Percentiles rank a stretch among this genome's conserved stretches.
Evolutionary conservation across 2,797 vertebrate species (phyloP).

Genomic region (Onychomys arenicola): DNA sequence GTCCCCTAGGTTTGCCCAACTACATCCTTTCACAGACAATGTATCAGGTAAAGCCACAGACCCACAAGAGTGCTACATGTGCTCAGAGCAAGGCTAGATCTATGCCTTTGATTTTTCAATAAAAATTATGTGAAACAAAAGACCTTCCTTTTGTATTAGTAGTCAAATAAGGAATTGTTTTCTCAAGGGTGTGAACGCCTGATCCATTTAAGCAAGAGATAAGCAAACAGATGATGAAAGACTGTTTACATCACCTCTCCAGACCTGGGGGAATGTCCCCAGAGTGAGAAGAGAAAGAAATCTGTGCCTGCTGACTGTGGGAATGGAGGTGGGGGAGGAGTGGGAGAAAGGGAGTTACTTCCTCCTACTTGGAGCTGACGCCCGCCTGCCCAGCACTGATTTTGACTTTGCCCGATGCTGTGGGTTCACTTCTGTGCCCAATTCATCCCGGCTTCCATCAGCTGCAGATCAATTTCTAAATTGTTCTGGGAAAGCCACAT

Average conservation of each 20-base stretch:
- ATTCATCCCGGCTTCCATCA: slow-evolving; percentile 73
- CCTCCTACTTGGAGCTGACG: no score
- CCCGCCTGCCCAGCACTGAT: neutral
- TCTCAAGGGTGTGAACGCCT: slow-evolving; percentile 57
- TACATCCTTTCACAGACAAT: neutral
- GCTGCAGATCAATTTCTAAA: slow-evolving; percentile 80
- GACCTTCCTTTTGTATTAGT: slow-evolving; percentile 43
- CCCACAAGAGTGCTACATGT: neutral
- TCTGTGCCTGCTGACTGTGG: neutral
- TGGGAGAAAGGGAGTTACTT: rapidly evolving
- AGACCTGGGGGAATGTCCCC: neutral
- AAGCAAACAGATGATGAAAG: slow-evolving; percentile 71
- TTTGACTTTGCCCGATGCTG: slow-evolving; percentile 7
- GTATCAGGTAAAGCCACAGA: neutral
- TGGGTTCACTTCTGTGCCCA: slow-evolving; percentile 3
- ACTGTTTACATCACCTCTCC: neutral
- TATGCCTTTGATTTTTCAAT: slow-evolving; percentile 30
- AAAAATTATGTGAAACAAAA: slow-evolving; percentile 60
- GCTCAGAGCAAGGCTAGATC: neutral
- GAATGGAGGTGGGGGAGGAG: neutral
- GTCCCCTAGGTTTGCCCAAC: neutral
- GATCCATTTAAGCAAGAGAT: slow-evolving; percentile 63
- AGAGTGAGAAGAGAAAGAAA: neutral
- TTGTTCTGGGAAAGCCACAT: slow-evolving; percentile 79
- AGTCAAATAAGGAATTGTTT: slow-evolving; percentile 52